These are phyloP conservation scores for Rhinoraja longicauda DNA, from an alignment of 2,797 vertebrate genomes.

Conservation along the genomic window DNA sequence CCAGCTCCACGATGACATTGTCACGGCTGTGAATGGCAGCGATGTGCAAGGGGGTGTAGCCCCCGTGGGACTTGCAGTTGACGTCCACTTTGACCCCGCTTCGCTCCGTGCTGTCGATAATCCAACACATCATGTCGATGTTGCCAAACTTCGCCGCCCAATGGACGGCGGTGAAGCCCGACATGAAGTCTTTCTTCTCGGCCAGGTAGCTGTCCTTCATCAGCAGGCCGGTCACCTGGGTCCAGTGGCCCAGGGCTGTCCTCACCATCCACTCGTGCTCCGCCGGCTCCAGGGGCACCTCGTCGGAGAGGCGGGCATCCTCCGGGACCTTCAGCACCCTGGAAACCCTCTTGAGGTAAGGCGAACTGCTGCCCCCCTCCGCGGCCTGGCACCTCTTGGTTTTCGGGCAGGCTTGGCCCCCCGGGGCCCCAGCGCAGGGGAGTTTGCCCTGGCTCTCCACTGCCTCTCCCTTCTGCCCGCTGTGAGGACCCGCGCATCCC, in stretches of 20 bases:
- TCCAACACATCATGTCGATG: constrained; percentile 65
- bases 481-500: background rate
- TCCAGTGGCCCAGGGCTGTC: constrained; percentile 72
- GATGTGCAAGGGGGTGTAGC: constrained; percentile 86
- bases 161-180: constrained; percentile 84
- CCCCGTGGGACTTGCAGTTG: constrained; percentile 68
- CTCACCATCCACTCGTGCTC: constrained; percentile 84
- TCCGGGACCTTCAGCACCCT: constrained; percentile 57
- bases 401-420: background rate
- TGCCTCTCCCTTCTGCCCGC: no score
- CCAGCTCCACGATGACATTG: constrained; percentile 63
- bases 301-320: constrained; percentile 51
- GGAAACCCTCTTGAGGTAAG: constrained; percentile 51
- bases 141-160: constrained; percentile 86
- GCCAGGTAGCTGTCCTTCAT: constrained; percentile 70
- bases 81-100: constrained; percentile 61
- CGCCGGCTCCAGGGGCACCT: constrained; percentile 61
- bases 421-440: background rate
- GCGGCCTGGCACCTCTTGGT: constrained; percentile 47
- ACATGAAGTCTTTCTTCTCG: constrained; percentile 79
- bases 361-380: constrained; percentile 51
- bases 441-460: background rate
- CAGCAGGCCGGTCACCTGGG: constrained; percentile 72
- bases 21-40: constrained; percentile 75
- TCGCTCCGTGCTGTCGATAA: constrained; percentile 61